These are phyloP conservation scores for Paramormyrops kingsleyae DNA, from an alignment of 2,113 vertebrate species.

Conservation along the genomic window DNA sequence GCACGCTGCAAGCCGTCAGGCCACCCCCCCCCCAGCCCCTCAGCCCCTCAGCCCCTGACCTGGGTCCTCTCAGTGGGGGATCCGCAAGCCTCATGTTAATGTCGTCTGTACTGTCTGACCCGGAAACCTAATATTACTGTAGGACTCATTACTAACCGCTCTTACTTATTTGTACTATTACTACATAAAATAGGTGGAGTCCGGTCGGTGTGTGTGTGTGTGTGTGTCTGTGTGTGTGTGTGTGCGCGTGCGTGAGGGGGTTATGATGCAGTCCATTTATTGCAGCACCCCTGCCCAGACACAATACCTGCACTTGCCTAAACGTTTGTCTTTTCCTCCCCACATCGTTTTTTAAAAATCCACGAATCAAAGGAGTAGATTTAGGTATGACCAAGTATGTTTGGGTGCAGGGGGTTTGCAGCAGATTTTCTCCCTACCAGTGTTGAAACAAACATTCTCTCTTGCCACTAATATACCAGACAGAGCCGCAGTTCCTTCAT, in stretches of 20 bases:
- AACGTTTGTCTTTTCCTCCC: background rate
- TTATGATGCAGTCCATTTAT: background rate
- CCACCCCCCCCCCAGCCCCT: too few species aligned
- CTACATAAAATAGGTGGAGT: background rate
- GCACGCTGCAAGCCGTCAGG: background rate
- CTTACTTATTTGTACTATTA: background rate
- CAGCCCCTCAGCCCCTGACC: background rate
- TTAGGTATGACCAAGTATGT: background rate
- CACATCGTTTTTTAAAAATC: background rate
- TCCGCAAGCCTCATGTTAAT: background rate
- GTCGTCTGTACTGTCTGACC: background rate
- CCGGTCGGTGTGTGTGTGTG: too few species aligned
- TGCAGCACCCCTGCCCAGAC: background rate
- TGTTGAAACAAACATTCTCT: background rate
- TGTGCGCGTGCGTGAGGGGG: background rate
- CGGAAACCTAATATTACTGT: background rate
- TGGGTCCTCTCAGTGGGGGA: background rate
- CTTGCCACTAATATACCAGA: background rate
- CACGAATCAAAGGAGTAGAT: background rate
- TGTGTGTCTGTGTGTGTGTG: too few species aligned
- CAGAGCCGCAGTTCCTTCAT: background rate
- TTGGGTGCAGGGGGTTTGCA: background rate
- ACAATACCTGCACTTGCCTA: background rate
- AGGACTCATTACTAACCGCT: background rate
- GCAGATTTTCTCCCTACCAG: background rate